Evolutionary conservation across 1,140 invertebrate genomes (phyloP).

Genomic region (Teleogryllus occipitalis): DNA sequence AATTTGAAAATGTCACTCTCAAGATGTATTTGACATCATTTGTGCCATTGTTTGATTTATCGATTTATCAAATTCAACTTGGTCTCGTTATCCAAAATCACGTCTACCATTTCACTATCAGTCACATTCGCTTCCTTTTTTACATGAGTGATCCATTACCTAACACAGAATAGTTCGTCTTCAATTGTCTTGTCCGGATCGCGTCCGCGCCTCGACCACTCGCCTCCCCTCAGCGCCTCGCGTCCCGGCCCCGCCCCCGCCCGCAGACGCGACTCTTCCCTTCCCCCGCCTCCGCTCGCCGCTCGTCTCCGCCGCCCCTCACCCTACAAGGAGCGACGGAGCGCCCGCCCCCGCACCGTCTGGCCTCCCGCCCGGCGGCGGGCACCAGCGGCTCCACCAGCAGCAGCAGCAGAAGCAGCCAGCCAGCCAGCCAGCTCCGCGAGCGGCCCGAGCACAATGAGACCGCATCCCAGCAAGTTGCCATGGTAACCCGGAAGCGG

Average conservation of each 20-base stretch:
- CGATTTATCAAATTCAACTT: too few relatives aligned
- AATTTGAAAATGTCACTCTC: too few relatives aligned
- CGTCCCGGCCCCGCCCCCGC: neutral
- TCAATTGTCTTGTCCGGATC: too few relatives aligned
- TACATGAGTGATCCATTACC: too few relatives aligned
- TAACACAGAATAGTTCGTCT: too few relatives aligned
- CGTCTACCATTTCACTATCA: too few relatives aligned
- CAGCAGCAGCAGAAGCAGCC: neutral
- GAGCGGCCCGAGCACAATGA: conserved; percentile 14
- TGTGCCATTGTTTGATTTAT: too few relatives aligned
- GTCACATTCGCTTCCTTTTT: too few relatives aligned
- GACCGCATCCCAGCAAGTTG: conserved; percentile 14
- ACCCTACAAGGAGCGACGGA: conserved; percentile 16
- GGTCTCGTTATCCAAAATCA: too few relatives aligned
- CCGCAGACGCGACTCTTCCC: neutral
- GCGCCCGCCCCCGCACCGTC: neutral
- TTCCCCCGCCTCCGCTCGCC: neutral
- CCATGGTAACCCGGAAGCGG: conserved; percentile 16
- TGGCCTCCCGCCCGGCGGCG: neutral
- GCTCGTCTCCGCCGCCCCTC: conserved; percentile 30
- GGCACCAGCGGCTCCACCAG: neutral
- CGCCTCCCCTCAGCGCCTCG: too few relatives aligned
- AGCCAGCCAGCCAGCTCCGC: neutral
- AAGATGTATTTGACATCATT: too few relatives aligned
- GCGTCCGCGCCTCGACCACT: neutral